Conservation (phyloP, 2,888 invertebrate species). For the Hypomecis atomaria region DNA sequence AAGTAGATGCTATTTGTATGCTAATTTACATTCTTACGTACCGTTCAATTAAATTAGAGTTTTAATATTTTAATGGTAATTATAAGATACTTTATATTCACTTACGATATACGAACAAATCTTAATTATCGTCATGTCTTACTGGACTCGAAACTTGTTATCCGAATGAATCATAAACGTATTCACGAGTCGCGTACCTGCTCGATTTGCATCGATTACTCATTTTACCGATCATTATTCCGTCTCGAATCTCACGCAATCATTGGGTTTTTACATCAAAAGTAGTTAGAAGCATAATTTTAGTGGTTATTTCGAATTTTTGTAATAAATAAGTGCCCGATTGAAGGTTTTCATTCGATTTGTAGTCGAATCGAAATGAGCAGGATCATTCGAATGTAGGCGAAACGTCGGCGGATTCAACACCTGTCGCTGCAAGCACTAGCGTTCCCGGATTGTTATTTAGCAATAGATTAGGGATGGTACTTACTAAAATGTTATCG, state of each 20-base stretch:
- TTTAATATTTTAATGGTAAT: conserved; percentile 3
- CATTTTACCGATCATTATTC: conserved; percentile 50
- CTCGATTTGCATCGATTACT: conserved; percentile 42
- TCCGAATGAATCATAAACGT: conserved; percentile 32
- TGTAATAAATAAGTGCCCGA: conserved; percentile 11
- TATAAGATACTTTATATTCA: neutral
- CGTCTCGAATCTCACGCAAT: conserved; percentile 50
- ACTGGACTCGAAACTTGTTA: conserved; percentile 21
- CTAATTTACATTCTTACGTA: neutral
- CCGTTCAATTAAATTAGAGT: conserved; percentile 1
- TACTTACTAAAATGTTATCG: conserved; percentile 4
- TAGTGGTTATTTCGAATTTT: conserved; percentile 5
- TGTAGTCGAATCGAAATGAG: conserved; percentile 23
- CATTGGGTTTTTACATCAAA: conserved; percentile 52
- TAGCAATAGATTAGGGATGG: conserved; percentile 46
- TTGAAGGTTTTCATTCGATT: conserved; percentile 24
- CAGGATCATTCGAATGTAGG: conserved; percentile 15
- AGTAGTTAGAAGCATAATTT: conserved; percentile 19
- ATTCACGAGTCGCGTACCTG: conserved; percentile 34
- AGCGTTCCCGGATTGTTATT: conserved; percentile 56
- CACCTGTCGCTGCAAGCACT: conserved; percentile 73
- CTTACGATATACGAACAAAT: neutral
- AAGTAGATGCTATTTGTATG: neutral
- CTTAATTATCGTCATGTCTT: conserved; percentile 7
- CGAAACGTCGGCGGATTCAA: conserved; percentile 40